These are phyloP conservation scores for Garrulus glandarius DNA, from an alignment of 2,797 vertebrate species.

Conservation along the genomic window DNA sequence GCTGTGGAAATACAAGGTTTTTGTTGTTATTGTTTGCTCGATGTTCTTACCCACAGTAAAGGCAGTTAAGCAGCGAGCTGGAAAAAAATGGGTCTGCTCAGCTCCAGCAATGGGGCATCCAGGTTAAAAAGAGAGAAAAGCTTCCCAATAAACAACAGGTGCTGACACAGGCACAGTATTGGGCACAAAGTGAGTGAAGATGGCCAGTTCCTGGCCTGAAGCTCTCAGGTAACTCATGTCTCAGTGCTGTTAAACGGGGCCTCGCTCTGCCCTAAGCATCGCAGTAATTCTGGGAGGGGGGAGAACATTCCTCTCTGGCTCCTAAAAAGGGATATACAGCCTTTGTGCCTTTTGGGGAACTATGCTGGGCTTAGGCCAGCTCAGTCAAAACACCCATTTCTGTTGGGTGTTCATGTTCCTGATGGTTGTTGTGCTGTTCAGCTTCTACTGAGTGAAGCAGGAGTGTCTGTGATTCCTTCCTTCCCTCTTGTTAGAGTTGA, in stretches of 20 bases:
- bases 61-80: background rate
- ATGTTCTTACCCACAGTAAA: constrained; percentile 1
- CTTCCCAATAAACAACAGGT: background rate
- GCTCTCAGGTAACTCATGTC: background rate
- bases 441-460: background rate
- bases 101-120: background rate
- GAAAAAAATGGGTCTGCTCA: background rate
- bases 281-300: background rate
- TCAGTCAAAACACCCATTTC: background rate
- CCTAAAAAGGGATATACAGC: background rate
- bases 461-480: background rate
- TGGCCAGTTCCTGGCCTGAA: background rate
- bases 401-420: background rate
- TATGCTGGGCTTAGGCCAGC: background rate
- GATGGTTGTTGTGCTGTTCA: background rate
- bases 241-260: background rate
- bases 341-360: background rate
- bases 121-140: background rate
- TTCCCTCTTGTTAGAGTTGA: background rate
- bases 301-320: background rate
- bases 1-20: constrained; percentile 30
- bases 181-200: background rate
- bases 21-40: constrained; percentile 34
- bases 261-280: background rate
- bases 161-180: background rate